These are phyloP conservation scores for Danio choprae DNA, from an alignment of 2,797 vertebrate genomes.

Conservation along the genomic window DNA sequence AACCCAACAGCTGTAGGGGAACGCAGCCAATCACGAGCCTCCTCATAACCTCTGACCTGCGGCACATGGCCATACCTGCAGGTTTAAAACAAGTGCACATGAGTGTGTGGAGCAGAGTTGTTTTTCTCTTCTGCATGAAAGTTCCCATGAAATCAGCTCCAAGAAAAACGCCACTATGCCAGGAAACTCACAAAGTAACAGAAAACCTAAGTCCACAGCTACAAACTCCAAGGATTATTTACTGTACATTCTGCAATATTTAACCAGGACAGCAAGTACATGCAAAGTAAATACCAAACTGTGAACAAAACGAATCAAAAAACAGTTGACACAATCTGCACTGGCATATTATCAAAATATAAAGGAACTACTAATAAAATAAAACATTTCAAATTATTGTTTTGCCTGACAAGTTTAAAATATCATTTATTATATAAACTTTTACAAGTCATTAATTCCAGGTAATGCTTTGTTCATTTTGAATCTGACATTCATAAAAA, in stretches of 20 bases:
- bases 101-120: neutral
- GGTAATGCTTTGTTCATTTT: neutral
- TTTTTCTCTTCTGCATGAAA: neutral
- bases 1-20: slow-evolving; percentile 84
- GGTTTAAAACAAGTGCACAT: slow-evolving; percentile 48
- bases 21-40: slow-evolving; percentile 86
- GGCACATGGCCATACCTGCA: slow-evolving; percentile 82
- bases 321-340: neutral
- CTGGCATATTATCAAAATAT: neutral
- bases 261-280: neutral
- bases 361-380: neutral
- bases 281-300: neutral
- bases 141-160: slow-evolving; percentile 23
- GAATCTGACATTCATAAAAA: neutral
- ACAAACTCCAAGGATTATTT: slow-evolving; percentile 6
- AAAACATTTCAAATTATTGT: neutral
- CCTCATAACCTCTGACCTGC: slow-evolving; percentile 83
- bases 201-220: slow-evolving; percentile 16
- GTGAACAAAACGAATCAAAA: neutral
- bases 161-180: slow-evolving; percentile 32
- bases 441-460: neutral
- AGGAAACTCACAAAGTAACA: slow-evolving; percentile 39
- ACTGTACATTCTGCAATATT: slow-evolving; percentile 7
- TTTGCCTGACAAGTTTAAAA: neutral
- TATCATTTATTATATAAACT: neutral